Percentiles rank a stretch among this genome's conserved stretches.
phyloP scores from a whole-genome alignment of 2,888 invertebrate genomes.

The Oscheius sp. region DNA sequence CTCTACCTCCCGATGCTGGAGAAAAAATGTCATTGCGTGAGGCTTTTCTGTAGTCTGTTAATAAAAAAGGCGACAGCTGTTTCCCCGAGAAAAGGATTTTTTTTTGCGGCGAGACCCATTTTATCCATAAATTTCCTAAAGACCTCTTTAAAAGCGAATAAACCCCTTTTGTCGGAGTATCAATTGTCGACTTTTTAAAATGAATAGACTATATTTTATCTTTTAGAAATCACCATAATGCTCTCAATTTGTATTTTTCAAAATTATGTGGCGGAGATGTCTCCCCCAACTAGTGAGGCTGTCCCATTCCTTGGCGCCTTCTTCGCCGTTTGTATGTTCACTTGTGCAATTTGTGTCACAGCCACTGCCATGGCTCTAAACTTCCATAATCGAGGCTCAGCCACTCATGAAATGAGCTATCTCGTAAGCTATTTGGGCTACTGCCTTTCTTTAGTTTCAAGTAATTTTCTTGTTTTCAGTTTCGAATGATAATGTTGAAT shows the following conservation, averaged over 20 bases:
- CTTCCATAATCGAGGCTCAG: slow-evolving; percentile 51
- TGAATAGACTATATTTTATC: background rate
- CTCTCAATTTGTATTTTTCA: slow-evolving; percentile 63
- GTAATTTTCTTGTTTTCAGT: slow-evolving; percentile 34
- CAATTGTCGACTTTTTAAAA: no score
- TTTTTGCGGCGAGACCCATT: no score
- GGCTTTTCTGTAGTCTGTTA: no score
- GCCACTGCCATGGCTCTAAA: slow-evolving; percentile 58
- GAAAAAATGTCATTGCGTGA: slow-evolving; percentile 63
- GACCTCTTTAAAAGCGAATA: no score
- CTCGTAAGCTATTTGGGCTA: slow-evolving; percentile 36
- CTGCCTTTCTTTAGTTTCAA: no score
- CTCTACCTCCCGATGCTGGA: slow-evolving; percentile 60
- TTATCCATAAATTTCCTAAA: no score
- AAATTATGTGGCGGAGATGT: slow-evolving; percentile 61
- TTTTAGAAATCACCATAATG: slow-evolving; percentile 61
- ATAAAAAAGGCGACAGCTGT: no score
- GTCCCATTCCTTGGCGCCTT: slow-evolving; percentile 59
- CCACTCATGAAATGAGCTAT: slow-evolving; percentile 52
- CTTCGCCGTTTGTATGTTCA: slow-evolving; percentile 59
- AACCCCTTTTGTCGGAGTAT: no score
- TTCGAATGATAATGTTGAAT: slow-evolving; percentile 51
- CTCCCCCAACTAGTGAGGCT: slow-evolving; percentile 60
- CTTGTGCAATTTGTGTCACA: slow-evolving; percentile 55
- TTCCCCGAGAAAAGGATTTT: no score